Evolutionary conservation across 2,113 vertebrate genomes (phyloP), one percentile per base, ranked within the genome.

Genomic region (Melozone crissalis): DNA sequence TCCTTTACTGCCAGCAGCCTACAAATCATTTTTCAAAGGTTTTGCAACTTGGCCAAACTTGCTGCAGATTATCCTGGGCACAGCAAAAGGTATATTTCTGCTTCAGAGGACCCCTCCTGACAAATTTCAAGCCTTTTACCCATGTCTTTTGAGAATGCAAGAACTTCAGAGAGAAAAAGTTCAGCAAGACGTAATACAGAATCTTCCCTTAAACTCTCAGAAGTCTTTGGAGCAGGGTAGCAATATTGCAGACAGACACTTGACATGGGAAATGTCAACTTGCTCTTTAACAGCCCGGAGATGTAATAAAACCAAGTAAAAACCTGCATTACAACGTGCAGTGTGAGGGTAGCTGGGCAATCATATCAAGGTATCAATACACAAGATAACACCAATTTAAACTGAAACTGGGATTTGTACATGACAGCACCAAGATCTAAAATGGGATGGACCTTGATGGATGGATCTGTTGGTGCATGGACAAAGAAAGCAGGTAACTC

Each of bases 31-130:
- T 96, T 77, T 81, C 27, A 77, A 62, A 94, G 41, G 24, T 33
- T 85, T 85, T 66, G 26, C 66, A 76, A 59, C 55, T 92, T 84
- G 51, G 51, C 46, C 90, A 89, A 71, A 84, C 68, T 88, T 88
- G 75, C 55, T 76, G 33, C 68, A 88, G 67, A 51, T 84, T 59
- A 80, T 84, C 46, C 68, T 81, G 79, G 35, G 68, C 0, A 0
- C 30, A 77, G n/a, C 5, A 55, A 84, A 69, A 0, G 0, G 16
- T 71, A 15, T 92, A 77, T 67, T 90, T 72, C 63, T 74, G n/a
- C 58, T 90, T 94, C 59, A 77, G 43, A 86, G 49, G 23, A 14
- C 4, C 28, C 21, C 23, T 93, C 11, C 72, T 93, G 75, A 27
- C 72, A 78, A 71, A 86, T 88, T 74, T 88, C 59, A 77, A 86